Evolutionary conservation across 2,888 invertebrate genomes (phyloP), one percentile per base, ranked within the genome.

Genomic region (Drosophila pullipes): DNA sequence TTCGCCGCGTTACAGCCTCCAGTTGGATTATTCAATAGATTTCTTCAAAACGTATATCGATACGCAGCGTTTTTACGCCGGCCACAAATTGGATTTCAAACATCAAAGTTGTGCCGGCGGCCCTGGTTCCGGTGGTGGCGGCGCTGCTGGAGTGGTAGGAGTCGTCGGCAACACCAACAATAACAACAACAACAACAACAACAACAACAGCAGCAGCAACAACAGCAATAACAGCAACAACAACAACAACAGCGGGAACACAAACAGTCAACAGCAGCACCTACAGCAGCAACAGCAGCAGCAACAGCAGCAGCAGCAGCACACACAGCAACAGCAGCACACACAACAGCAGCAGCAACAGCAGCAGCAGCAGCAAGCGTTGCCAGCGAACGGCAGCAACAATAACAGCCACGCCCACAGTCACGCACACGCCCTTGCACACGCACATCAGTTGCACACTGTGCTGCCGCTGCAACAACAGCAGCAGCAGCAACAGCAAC

Each of bases 51-150:
- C 93, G 93, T 93, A 93, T 87, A 93, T 93, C 89, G 93, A 93
- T 91, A 92, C 92, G 91, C 87, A 87, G 89, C 90, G 92, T 89
- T 92, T 93, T 78, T 93, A 93, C 95, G 94, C 92, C 95, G 94
- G 95, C 96, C 94, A 95, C 96, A 96, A 96, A 96, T 96, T 96
- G 96, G 97, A 96, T 95, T 97, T 96, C 96, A 97, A 96, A 95
- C 96, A 96, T 95, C 95, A 96, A 94, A 95, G 95, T 95, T 96
- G 95, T 96, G 94, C 94, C 94, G 94, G 95, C 94, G 94, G 95
- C 95, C 93, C 93, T 94, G 94, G 95, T 94, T 94, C 94, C 94
- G 93, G 94, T 94, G 94, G 94, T 94, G 94, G 78, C 62, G 85
- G 77, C 57, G 80, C 90, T 89, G 89, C 84, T 71, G 85, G 90